Evolutionary conservation across 2,888 invertebrate genomes (phyloP).

Genomic region (Amblyteles armatorius): DNA sequence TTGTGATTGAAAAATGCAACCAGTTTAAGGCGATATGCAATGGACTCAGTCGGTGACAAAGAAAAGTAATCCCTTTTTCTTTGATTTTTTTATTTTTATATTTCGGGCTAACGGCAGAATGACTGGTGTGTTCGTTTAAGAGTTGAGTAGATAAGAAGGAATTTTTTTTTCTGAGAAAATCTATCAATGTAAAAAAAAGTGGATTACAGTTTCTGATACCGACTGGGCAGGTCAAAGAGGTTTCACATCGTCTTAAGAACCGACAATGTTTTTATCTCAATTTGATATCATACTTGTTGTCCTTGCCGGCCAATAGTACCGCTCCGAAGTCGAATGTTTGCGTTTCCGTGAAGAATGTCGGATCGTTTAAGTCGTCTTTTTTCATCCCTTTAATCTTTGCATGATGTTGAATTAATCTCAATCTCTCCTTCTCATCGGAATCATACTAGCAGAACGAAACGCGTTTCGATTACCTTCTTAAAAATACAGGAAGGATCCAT

Average conservation of each 20-base stretch:
- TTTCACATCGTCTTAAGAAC: too few species aligned
- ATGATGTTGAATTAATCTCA: neutral
- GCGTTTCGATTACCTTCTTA: constrained; percentile 65
- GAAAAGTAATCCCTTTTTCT: too few species aligned
- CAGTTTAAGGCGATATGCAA: neutral
- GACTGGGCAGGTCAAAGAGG: too few species aligned
- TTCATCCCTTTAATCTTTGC: constrained; percentile 58
- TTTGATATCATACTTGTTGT: constrained; percentile 69
- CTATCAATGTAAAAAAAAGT: too few species aligned
- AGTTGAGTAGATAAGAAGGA: too few species aligned
- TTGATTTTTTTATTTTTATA: too few species aligned
- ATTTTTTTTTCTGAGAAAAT: too few species aligned
- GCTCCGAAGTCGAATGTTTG: constrained; percentile 78
- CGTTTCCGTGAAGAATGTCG: constrained; percentile 75
- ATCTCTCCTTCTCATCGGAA: neutral
- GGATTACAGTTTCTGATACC: too few species aligned
- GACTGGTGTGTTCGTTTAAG: too few species aligned
- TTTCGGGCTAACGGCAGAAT: too few species aligned
- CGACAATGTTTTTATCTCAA: neutral
- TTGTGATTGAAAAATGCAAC: constrained; percentile 5
- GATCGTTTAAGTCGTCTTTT: constrained; percentile 68
- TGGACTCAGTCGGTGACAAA: too few species aligned
- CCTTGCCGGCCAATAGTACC: constrained; percentile 70
- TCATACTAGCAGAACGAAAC: neutral
- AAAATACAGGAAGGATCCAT: constrained; percentile 75